Base-by-base conservation (phyloP, 2,888 invertebrate genomes). In the Notodonta ziczac region DNA sequence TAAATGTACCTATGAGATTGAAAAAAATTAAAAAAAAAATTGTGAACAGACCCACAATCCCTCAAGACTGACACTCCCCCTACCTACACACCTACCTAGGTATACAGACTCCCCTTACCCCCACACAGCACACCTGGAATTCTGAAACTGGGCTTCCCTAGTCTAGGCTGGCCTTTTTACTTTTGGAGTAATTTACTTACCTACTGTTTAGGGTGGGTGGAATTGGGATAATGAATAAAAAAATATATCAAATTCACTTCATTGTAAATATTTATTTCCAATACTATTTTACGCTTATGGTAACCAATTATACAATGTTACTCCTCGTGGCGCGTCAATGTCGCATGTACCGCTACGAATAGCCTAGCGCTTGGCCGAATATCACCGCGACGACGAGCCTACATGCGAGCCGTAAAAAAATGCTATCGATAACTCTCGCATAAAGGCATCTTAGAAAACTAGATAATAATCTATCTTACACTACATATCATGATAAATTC, bases 251-350 rank as follows among this genome's bases (percentile, higher is more conserved):
- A 54, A 59, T 63, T 61, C 62, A 67, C 68, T 78, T 87, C 84
- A 87, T 87, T 93, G 93, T 93, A 93, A 93, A 93, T 93, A 93
- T 93, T 78, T 93, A 93, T 92, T 93, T 93, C 90, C 91, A 93
- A 91, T 93, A 93, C 90, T 90, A 90, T 88, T 84, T 75, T 86
- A 87, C 87, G 88, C 88, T 92, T 92, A 93, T 91, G 93, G 93
- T 93, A 93, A 93, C 93, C 92, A 93, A 93, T 92, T 89, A 91
- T 93, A 92, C 91, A 92, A 88, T 89, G 85, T 87, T 85, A 86
- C 86, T 85, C 66, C 65, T 63, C 57, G 59, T 65, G 77, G 79
- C 79, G 80, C 80, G 76, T 84, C 82, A 81, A 83, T 78, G 85
- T 83, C 82, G 84, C 86, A 83, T 82, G 84, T 86, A 87, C 85